Conservation (phyloP, 2,888 invertebrate species). For the Dromius quadrimaculatus region DNA sequence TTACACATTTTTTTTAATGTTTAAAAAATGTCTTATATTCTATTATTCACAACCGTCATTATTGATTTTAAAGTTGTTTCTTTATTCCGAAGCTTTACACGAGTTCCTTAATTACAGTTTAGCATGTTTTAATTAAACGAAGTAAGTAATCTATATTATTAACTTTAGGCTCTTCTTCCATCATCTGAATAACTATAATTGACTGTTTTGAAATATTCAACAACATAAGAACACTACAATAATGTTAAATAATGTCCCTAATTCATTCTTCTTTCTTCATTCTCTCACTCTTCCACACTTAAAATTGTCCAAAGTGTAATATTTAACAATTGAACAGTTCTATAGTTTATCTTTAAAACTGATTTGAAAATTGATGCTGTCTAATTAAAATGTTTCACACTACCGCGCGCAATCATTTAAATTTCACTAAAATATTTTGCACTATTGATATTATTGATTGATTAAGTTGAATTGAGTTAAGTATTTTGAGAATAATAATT, state of each 20-base stretch:
- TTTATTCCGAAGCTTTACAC: constrained; percentile 46
- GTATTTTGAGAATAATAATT: constrained; percentile 27
- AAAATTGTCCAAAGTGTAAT: constrained; percentile 1
- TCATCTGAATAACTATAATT: constrained; percentile 43
- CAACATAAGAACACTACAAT: constrained; percentile 40
- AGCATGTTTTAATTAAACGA: constrained; percentile 44
- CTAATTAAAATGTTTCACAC: constrained; percentile 32
- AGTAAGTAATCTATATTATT: constrained; percentile 36
- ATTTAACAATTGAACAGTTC: constrained; percentile 32
- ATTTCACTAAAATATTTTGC: constrained; percentile 48
- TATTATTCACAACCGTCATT: constrained; percentile 63
- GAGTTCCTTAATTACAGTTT: constrained; percentile 43
- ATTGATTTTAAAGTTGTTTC: constrained; percentile 58
- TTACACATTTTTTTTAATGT: constrained; percentile 50
- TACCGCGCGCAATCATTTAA: constrained; percentile 16
- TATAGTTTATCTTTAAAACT: constrained; percentile 25
- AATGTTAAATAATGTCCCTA: constrained; percentile 38
- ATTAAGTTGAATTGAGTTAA: constrained; percentile 38
- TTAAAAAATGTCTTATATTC: constrained; percentile 47
- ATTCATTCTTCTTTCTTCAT: constrained; percentile 3
- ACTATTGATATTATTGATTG: constrained; percentile 52
- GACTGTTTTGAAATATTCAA: constrained; percentile 45
- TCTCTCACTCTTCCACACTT: constrained; percentile 1
- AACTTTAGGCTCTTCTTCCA: constrained; percentile 40
- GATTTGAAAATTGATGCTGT: constrained; percentile 19